Evolutionary conservation across 64 coral and sea anemone genomes (phyloP).

Genomic region (Porites australiensis): DNA sequence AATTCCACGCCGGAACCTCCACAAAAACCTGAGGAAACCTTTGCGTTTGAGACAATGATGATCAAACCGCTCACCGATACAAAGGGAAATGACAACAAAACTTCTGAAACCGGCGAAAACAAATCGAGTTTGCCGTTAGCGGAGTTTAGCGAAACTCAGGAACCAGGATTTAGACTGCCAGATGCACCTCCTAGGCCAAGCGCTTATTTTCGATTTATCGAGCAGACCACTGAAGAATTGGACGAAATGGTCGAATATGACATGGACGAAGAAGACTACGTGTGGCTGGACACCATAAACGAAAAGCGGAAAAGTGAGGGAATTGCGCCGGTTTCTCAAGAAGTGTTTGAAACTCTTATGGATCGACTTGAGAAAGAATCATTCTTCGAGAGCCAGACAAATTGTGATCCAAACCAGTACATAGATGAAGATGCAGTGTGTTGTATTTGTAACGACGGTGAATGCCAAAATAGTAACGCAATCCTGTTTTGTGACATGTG

Average conservation of each 20-base stretch:
- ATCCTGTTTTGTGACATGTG: conserved; percentile 99
- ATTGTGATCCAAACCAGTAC: conserved; percentile 98
- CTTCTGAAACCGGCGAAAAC: conserved; percentile 71
- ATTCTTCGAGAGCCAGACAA: conserved; percentile 97
- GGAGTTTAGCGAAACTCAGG: conserved; percentile 67
- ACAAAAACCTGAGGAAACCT: conserved; percentile 68
- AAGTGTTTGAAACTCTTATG: conserved; percentile 99
- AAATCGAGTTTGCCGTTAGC: conserved; percentile 68
- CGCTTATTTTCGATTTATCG: conserved; percentile 99
- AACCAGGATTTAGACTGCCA: conserved; percentile 79
- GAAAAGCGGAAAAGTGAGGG: conserved; percentile 90
- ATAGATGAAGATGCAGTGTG: conserved; percentile 99
- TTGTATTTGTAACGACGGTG: conserved; percentile 99
- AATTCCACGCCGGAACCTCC: background rate
- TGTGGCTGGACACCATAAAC: conserved; percentile 92
- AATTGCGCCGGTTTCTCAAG: conserved; percentile 98
- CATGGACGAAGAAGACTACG: conserved; percentile 97
- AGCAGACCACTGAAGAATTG: conserved; percentile 94
- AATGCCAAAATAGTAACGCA: conserved; percentile 98
- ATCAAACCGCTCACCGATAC: conserved; percentile 86
- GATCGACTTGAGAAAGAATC: conserved; percentile 97
- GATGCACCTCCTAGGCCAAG: conserved; percentile 94
- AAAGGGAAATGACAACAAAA: conserved; percentile 87
- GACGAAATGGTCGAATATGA: conserved; percentile 98
- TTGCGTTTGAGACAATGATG: conserved; percentile 74